Percentiles rank a stretch among this genome's conserved stretches.
Evolutionary conservation across 2,888 invertebrate species (phyloP).

Genomic region (Melanophora roralis): DNA sequence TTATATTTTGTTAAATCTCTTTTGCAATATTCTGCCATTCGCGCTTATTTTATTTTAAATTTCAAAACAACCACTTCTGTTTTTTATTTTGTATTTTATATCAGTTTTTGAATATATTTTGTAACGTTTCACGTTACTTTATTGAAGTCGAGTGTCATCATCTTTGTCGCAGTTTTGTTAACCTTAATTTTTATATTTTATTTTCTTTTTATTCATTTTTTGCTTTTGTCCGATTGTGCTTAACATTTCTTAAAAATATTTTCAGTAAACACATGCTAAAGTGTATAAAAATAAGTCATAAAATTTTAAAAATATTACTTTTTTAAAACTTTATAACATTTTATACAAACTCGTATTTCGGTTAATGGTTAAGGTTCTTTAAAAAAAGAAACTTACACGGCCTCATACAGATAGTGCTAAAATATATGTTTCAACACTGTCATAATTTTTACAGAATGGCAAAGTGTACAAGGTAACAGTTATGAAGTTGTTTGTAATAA

Average conservation of each 20-base stretch:
- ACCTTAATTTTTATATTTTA: neutral
- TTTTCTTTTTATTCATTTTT: constrained; percentile 44
- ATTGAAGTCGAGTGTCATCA: constrained; percentile 3
- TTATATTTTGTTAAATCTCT: too few species aligned
- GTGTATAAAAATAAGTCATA: constrained; percentile 53
- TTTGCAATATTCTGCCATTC: too few species aligned
- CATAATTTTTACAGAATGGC: constrained; percentile 49
- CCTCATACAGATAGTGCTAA: constrained; percentile 31
- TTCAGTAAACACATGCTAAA: neutral
- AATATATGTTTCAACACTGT: constrained; percentile 58
- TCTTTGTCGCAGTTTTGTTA: constrained; percentile 24
- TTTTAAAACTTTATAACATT: constrained; percentile 33
- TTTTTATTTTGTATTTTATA: constrained; percentile 16
- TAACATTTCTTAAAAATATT: constrained; percentile 14
- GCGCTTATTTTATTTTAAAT: constrained; percentile 17
- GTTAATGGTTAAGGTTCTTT: neutral
- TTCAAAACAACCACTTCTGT: neutral
- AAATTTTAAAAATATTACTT: constrained; percentile 52
- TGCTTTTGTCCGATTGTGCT: constrained; percentile 53
- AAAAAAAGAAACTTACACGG: too few species aligned
- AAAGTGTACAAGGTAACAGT: constrained; percentile 57
- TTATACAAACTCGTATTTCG: neutral
- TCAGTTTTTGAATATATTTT: constrained; percentile 18
- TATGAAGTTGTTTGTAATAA: constrained; percentile 34
- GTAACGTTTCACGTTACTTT: constrained; percentile 23